These are phyloP conservation scores for Epinephelus moara DNA, from an alignment of 2,113 vertebrate species.

Conservation along the genomic window DNA sequence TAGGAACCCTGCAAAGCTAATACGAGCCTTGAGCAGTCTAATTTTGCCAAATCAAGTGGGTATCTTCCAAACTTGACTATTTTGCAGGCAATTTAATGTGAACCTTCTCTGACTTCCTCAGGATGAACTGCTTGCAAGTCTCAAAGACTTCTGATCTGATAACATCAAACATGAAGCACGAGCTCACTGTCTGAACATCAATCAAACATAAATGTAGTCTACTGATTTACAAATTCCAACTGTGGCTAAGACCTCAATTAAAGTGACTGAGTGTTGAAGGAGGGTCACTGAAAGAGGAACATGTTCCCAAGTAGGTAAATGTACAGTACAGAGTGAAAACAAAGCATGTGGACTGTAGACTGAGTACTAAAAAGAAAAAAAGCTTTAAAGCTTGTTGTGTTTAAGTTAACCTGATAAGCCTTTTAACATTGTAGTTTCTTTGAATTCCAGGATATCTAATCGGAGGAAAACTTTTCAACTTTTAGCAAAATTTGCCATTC, in stretches of 20 bases:
- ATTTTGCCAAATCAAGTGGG: neutral
- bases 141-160: slow-evolving; percentile 10
- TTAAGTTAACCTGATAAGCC: neutral
- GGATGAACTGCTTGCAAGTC: neutral
- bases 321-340: neutral
- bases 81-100: too few species aligned
- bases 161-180: neutral
- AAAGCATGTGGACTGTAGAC: neutral
- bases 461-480: too few species aligned
- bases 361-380: neutral
- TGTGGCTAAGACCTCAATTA: slow-evolving; percentile 27
- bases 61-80: neutral
- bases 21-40: neutral
- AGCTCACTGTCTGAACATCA: neutral
- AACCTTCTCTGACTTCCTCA: neutral
- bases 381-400: too few species aligned
- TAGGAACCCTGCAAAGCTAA: neutral
- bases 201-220: slow-evolving; percentile 9
- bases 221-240: neutral
- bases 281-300: slow-evolving; percentile 16
- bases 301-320: neutral
- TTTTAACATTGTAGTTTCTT: neutral
- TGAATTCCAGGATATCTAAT: neutral
- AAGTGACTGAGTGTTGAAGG: slow-evolving; percentile 12
- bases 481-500: too few species aligned